Evolutionary conservation across 2,888 invertebrate species (phyloP).

Genomic region (Scrobipalpa costella): DNA sequence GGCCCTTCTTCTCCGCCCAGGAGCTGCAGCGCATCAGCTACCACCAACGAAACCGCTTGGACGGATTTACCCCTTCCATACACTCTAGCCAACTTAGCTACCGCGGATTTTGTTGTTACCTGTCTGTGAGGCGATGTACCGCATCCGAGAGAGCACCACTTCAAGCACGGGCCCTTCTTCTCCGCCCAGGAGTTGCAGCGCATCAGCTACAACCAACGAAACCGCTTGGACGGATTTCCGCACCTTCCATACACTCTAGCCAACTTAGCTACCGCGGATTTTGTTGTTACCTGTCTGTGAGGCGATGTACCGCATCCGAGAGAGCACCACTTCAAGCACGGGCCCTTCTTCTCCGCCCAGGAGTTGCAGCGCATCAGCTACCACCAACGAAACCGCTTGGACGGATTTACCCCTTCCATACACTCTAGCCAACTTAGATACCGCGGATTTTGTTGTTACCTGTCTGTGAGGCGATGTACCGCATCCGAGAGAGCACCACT

Average conservation of each 20-base stretch:
- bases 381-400: conserved; percentile 97
- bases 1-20: conserved; percentile 93
- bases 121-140: conserved; percentile 98
- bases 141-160: conserved; percentile 93
- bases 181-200: conserved; percentile 94
- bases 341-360: conserved; percentile 95
- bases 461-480: conserved; percentile 98
- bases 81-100: too few relatives aligned
- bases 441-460: too few relatives aligned
- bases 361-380: conserved; percentile 97
- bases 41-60: conserved; percentile 97
- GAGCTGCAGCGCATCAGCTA: conserved; percentile 97
- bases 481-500: conserved; percentile 93
- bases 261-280: too few relatives aligned
- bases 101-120: too few relatives aligned
- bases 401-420: conserved; percentile 99
- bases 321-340: conserved; percentile 95
- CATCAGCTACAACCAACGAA: conserved; percentile 97
- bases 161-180: conserved; percentile 97
- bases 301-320: conserved; percentile 96
- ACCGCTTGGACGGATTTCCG: conserved; percentile 92
- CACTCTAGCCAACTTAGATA: too few relatives aligned
- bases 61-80: conserved; percentile 79
- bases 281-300: conserved; percentile 91
- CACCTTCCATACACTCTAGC: conserved; percentile 11